phyloP scores from a whole-genome alignment of 2,113 vertebrate species.

The Sinocyclocheilus rhinocerous region DNA sequence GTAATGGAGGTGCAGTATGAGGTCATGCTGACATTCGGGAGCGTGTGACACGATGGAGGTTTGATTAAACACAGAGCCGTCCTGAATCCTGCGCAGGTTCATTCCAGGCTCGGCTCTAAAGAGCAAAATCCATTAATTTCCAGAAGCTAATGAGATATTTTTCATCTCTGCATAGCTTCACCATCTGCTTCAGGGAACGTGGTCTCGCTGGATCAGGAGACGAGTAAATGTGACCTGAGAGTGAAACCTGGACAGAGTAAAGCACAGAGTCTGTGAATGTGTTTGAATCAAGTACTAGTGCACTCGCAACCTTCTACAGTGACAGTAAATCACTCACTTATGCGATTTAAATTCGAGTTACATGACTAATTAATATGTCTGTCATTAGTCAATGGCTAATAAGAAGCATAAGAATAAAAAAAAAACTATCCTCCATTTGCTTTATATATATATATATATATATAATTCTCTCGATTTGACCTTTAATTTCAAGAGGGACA shows the following conservation, averaged over 20 bases:
- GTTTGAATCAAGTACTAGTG: too few relatives aligned
- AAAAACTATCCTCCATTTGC: too few relatives aligned
- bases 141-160: conserved; percentile 74
- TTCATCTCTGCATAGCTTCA: conserved; percentile 72
- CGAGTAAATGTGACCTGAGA: conserved; percentile 7
- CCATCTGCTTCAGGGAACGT: conserved; percentile 76
- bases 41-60: too few relatives aligned
- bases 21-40: neutral
- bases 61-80: neutral
- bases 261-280: neutral
- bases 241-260: neutral
- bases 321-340: too few relatives aligned
- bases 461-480: too few relatives aligned
- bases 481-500: too few relatives aligned
- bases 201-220: conserved; percentile 58
- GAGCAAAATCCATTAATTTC: conserved; percentile 71
- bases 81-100: neutral
- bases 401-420: too few relatives aligned
- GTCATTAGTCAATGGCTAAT: too few relatives aligned
- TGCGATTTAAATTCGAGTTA: too few relatives aligned
- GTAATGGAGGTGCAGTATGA: neutral
- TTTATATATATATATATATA: too few relatives aligned
- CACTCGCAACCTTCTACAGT: too few relatives aligned
- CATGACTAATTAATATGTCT: too few relatives aligned
- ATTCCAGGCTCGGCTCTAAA: conserved; percentile 65